Evolutionary conservation across 2,888 invertebrate species (phyloP).

Genomic region (Sinelater perroti): DNA sequence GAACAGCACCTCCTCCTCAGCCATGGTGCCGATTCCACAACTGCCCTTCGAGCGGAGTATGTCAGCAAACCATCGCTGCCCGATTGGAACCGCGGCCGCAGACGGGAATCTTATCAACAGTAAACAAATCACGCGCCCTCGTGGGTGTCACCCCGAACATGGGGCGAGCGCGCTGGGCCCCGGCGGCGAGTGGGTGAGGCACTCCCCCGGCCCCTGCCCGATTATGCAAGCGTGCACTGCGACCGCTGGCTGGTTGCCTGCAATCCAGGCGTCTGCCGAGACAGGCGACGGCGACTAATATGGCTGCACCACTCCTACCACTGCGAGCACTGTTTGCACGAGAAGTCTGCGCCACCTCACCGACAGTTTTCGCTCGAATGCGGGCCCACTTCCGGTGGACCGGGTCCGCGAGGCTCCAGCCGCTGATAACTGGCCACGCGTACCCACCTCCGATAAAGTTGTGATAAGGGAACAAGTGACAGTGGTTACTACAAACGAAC

Average conservation of each 20-base stretch:
- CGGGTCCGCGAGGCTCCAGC: slow-evolving; percentile 3
- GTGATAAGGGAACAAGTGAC: slow-evolving; percentile 45
- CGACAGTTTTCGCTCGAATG: slow-evolving; percentile 23
- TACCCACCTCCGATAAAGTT: slow-evolving; percentile 43
- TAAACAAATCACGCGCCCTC: slow-evolving; percentile 50
- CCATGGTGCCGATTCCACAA: slow-evolving; percentile 67
- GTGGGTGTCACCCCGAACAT: slow-evolving; percentile 44
- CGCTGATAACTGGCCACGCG: slow-evolving; percentile 30
- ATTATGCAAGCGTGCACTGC: slow-evolving; percentile 47
- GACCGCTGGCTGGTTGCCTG: slow-evolving; percentile 51
- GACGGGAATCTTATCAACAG: slow-evolving; percentile 35
- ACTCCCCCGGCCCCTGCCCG: slow-evolving; percentile 27
- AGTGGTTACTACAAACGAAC: slow-evolving; percentile 41
- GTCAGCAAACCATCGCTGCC: slow-evolving; percentile 38
- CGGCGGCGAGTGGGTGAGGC: slow-evolving; percentile 38
- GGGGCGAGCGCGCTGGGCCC: slow-evolving; percentile 40
- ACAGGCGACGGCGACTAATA: slow-evolving; percentile 45
- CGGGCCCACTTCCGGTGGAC: not conserved
- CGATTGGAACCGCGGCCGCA: slow-evolving; percentile 23
- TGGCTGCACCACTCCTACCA: slow-evolving; percentile 46
- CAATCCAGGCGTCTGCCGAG: slow-evolving; percentile 43
- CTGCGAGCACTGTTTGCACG: slow-evolving; percentile 24
- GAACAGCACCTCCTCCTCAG: slow-evolving; percentile 95
- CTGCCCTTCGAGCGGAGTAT: slow-evolving; percentile 23
- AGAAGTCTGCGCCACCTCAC: slow-evolving; percentile 20